These are phyloP conservation scores for Heterodera filipjevi DNA, from an alignment of 2,888 invertebrate species.

Conservation along the genomic window DNA sequence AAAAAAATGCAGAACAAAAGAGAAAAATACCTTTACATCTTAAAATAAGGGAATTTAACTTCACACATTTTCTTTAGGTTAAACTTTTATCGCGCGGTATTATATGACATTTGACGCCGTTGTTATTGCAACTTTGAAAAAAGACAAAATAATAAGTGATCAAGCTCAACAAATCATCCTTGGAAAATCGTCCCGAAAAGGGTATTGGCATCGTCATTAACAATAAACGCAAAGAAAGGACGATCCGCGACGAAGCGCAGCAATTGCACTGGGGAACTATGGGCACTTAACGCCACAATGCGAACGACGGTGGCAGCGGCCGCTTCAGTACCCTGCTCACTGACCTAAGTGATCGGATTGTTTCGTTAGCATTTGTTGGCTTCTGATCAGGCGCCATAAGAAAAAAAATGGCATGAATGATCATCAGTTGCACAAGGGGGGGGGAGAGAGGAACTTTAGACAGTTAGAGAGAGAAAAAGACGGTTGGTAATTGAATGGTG, in stretches of 20 bases:
- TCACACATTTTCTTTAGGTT: too few species aligned
- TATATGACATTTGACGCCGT: too few species aligned
- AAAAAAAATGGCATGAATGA: neutral
- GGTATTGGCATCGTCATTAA: neutral
- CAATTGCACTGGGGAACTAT: neutral
- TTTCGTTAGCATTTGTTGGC: neutral
- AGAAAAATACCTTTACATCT: too few species aligned
- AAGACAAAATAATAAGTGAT: neutral
- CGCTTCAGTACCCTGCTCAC: conserved; percentile 32
- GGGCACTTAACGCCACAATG: neutral
- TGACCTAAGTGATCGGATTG: conserved; percentile 23
- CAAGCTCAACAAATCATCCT: neutral
- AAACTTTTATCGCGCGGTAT: too few species aligned
- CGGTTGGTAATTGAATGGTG: too few species aligned
- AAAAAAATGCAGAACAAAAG: too few species aligned
- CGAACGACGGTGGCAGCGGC: conserved; percentile 27
- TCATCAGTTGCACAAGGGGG: too few species aligned
- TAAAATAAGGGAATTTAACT: too few species aligned
- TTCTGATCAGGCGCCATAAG: neutral
- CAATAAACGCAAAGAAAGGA: conserved; percentile 42
- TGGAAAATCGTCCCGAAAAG: conserved; percentile 17
- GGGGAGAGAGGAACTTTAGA: too few species aligned
- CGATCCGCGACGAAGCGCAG: conserved; percentile 49
- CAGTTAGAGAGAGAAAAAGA: too few species aligned
- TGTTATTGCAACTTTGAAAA: too few species aligned